Evolutionary conservation across 2,888 invertebrate species (phyloP).

Genomic region (Lepidocyrtinus sp.): DNA sequence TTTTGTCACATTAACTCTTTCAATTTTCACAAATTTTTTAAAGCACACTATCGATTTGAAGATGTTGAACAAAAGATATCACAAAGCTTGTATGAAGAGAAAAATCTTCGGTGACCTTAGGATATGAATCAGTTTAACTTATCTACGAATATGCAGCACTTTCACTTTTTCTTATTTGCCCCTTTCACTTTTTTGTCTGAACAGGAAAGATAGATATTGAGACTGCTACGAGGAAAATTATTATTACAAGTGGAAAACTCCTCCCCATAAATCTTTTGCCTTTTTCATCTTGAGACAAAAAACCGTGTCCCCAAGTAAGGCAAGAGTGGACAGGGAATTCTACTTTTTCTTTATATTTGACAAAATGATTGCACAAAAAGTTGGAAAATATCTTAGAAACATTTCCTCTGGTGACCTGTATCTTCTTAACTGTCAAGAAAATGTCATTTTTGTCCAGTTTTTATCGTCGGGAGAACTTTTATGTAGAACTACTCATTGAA

Average conservation of each 20-base stretch:
- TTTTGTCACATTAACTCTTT: too few species aligned
- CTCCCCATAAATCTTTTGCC: slow-evolving; percentile 47
- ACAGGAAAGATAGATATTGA: slow-evolving; percentile 25
- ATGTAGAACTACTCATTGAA: too few species aligned
- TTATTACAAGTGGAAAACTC: slow-evolving; percentile 18
- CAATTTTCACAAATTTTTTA: slow-evolving; percentile 6
- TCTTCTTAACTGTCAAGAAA: background rate
- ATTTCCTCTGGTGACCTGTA: slow-evolving; percentile 6
- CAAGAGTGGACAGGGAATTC: background rate
- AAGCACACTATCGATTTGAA: too few species aligned
- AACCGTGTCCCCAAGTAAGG: background rate
- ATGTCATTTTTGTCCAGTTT: background rate
- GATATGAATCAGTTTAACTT: slow-evolving; percentile 39
- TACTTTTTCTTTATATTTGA: slow-evolving; percentile 3
- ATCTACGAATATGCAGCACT: slow-evolving; percentile 34
- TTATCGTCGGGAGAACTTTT: background rate
- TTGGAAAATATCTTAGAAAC: background rate
- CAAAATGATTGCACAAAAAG: slow-evolving; percentile 13
- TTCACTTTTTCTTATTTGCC: too few species aligned
- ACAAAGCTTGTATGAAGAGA: background rate
- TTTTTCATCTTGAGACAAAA: background rate
- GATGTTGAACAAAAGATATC: too few species aligned
- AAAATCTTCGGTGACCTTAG: slow-evolving; percentile 34
- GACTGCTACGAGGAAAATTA: background rate
- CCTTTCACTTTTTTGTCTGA: slow-evolving; percentile 13